Base-by-base conservation (phyloP, 2,113 vertebrate genomes). In the Clarias batrachus region DNA sequence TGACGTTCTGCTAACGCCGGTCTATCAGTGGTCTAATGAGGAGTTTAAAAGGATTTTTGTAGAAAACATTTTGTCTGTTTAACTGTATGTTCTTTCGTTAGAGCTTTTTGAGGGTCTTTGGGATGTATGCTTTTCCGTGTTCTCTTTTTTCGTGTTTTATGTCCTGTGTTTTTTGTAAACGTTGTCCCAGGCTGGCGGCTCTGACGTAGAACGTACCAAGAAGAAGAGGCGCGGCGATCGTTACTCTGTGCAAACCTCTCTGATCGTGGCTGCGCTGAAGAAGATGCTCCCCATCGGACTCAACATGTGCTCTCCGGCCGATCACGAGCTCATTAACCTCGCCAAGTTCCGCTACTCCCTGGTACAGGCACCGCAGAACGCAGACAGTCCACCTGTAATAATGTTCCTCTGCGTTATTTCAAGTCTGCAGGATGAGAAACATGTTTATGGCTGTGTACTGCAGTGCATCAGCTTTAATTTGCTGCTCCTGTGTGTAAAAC, bases 211-310 rank as follows among this genome's bases (percentile, higher is more conserved):
- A 86, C 94, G 97, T 65, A 97, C 96, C 13, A 97, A 98, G 94
- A 98, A 98, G 95, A 96, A 97, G 87, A 96, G 95, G 1, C 93
- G 97, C 0, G 98, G 97, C 0, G 97, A 99, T 65, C 95, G 98
- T 0, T 99, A 99, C 92, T 99, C 97, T 0, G 93, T 99, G 84
- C 98, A 98, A 92, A 99, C 98, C 0, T 99, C 98, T 0, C 96
- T 99, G 81, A 99, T 99, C 21, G 97, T 99, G 88, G 98, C 98
- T 71, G 96, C 97, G 0, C 93, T 99, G 27, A 99, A 99, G 95
- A 99, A 99, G 95, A 97, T 99, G 97, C 92, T 99, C 57, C 98
- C 98, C 88, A 97, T 98, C 1, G 98, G 98, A 81, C 95, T 99
- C 86, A 99, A 99, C 94, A 99, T 99, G 98, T 99, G 98, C 92